Evolutionary conservation across 2,113 vertebrate genomes (phyloP).

Genomic region (human (Homo sapiens)): DNA sequence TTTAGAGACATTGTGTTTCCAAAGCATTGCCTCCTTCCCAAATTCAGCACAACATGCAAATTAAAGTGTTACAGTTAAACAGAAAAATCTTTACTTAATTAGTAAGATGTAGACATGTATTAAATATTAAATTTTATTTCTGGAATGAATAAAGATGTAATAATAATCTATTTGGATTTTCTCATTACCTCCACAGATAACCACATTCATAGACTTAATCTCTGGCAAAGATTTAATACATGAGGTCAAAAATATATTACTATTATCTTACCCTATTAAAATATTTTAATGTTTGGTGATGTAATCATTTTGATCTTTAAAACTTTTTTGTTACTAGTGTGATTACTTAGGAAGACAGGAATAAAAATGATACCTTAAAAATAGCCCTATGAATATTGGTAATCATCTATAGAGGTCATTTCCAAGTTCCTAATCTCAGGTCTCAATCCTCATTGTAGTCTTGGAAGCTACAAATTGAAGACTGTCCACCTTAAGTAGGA

Average conservation of each 20-base stretch:
- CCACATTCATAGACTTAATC: neutral
- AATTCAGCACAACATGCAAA: neutral
- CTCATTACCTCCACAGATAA: neutral
- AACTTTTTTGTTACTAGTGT: neutral
- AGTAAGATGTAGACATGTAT: neutral
- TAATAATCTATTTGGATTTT: neutral
- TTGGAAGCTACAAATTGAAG: neutral
- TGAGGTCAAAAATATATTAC: neutral
- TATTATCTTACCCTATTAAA: neutral
- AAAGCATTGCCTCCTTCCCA: neutral
- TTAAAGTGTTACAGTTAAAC: neutral
- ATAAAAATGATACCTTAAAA: neutral
- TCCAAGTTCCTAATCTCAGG: neutral
- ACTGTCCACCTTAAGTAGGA: neutral
- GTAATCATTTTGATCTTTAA: neutral
- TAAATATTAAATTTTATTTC: conserved; percentile 3
- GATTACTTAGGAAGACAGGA: neutral
- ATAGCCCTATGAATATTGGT: neutral
- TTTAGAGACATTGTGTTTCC: neutral
- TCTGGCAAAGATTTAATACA: neutral
- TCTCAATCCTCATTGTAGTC: neutral
- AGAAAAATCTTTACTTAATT: neutral
- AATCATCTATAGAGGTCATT: neutral
- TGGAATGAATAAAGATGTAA: neutral
- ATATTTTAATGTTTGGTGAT: neutral